Conservation (phyloP, 2,797 vertebrate genomes). For the Bucorvus abyssinicus region DNA sequence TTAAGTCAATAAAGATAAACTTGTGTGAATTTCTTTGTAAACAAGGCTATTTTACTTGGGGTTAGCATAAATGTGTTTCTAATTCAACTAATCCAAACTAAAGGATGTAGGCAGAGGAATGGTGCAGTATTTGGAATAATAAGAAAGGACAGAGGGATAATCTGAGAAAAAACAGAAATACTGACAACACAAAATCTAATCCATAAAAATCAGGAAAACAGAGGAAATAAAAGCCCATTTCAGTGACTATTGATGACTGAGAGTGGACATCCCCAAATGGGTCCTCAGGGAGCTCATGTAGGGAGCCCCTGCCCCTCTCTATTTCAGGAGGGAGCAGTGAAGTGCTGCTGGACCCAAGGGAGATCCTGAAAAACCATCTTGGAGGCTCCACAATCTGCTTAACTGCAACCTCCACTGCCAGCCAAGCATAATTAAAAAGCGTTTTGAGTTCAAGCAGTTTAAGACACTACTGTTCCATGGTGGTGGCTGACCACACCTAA, state of each 20-base stretch:
- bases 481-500: background rate
- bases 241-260: accelerated
- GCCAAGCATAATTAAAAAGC: background rate
- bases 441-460: background rate
- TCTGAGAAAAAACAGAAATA: background rate
- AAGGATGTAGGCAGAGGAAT: constrained; percentile 1
- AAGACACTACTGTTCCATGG: no score
- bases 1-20: constrained; percentile 41
- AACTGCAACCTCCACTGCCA: background rate
- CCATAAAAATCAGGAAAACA: background rate
- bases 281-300: accelerated
- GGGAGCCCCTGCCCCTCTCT: background rate
- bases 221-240: background rate
- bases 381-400: background rate
- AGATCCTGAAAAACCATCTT: background rate
- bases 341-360: background rate
- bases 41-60: constrained; percentile 19
- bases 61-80: constrained; percentile 43
- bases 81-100: constrained; percentile 28
- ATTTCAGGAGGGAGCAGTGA: accelerated
- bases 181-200: background rate
- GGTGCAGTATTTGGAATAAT: background rate
- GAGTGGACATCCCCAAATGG: no score
- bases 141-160: background rate
- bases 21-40: constrained; percentile 36